These are phyloP conservation scores for Cotesia typhae DNA, from an alignment of 1,140 invertebrate species.

Conservation along the genomic window DNA sequence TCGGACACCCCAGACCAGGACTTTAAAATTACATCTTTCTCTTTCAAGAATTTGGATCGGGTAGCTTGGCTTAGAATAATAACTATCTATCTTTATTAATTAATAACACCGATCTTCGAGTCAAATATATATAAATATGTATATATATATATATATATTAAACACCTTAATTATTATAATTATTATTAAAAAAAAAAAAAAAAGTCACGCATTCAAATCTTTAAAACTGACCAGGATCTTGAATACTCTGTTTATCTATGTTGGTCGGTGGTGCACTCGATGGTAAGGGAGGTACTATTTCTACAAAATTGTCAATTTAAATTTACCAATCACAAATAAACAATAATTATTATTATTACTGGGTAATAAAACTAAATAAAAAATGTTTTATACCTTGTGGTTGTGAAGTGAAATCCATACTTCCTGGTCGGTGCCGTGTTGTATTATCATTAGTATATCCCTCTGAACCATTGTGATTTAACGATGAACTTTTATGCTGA, in stretches of 20 bases:
- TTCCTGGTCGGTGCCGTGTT: constrained; percentile 55
- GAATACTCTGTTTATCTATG: constrained; percentile 58
- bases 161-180: too few relatives aligned
- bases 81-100: too few relatives aligned
- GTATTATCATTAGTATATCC: constrained; percentile 52
- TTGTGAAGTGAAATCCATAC: constrained; percentile 50
- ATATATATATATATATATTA: too few relatives aligned
- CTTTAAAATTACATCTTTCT: too few relatives aligned
- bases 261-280: constrained; percentile 59
- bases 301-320: constrained; percentile 52
- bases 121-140: too few relatives aligned
- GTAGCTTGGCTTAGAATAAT: too few relatives aligned
- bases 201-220: neutral
- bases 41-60: too few relatives aligned
- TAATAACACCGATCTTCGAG: too few relatives aligned
- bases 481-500: constrained; percentile 53
- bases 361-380: neutral
- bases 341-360: neutral
- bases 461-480: constrained; percentile 62
- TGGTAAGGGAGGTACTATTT: constrained; percentile 64
- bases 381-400: constrained; percentile 53
- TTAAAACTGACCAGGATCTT: constrained; percentile 58
- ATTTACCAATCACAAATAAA: too few relatives aligned
- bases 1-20: too few relatives aligned
- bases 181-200: neutral